Percentiles rank a stretch among this genome's conserved stretches.
phyloP scores from a whole-genome alignment of 2,113 vertebrate genomes.

The Lanius collurio region DNA sequence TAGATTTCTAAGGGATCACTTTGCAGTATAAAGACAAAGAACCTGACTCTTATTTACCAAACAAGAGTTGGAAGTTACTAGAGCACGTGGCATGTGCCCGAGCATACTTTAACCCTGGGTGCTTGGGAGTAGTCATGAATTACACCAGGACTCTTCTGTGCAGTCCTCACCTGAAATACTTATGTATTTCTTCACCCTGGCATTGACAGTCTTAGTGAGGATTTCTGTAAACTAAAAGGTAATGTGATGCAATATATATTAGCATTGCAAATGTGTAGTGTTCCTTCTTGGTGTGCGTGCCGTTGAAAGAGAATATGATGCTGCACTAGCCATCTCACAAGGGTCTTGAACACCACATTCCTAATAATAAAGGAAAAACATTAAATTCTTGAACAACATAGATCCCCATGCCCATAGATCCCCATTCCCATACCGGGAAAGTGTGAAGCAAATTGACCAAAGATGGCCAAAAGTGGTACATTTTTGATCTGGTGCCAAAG shows the following conservation, averaged over 20 bases:
- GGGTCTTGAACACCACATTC: not conserved
- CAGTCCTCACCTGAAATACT: not conserved
- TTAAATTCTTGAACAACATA: not conserved
- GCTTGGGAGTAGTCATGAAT: not conserved
- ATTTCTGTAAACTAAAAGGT: not conserved
- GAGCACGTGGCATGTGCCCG: not conserved
- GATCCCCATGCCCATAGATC: not conserved
- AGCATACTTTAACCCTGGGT: not conserved
- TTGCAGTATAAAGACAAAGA: slow-evolving; percentile 1
- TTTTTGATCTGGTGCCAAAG: not conserved
- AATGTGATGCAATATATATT: not conserved
- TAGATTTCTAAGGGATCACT: slow-evolving; percentile 17
- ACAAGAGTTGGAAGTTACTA: slow-evolving; percentile 2
- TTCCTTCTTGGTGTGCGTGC: not conserved
- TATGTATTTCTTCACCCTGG: not conserved
- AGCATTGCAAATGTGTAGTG: not conserved
- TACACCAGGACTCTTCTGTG: not conserved
- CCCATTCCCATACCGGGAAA: not conserved
- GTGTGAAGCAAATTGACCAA: not conserved
- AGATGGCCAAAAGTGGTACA: not conserved
- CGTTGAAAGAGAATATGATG: not conserved
- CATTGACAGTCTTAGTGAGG: not conserved
- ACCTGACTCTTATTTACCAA: not conserved
- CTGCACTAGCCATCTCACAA: not conserved
- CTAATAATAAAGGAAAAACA: not conserved